Evolutionary conservation across 1,140 invertebrate genomes (phyloP), one percentile per base, ranked within the genome.

Genomic region (Zaprionus davidi): DNA sequence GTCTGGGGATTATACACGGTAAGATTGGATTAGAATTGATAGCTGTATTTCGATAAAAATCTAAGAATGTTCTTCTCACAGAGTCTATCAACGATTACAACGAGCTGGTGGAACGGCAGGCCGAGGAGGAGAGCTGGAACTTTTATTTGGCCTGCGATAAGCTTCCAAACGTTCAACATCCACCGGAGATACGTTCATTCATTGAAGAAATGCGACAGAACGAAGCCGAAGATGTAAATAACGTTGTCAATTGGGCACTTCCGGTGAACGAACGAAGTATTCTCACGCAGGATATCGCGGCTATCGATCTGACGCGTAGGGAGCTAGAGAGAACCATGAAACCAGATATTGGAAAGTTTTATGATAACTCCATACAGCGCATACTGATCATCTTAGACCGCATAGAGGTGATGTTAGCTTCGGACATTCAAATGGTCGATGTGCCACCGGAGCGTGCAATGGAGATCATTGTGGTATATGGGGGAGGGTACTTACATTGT

Each of bases 141-240:
- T 59, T 49, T 6, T 92, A 83, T 68, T 1, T 90, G 20, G 57
- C 56, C 22, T 92, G 91, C 26, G 84, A 88, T 56, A 82, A 84
- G 1, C 26, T 90, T 20, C 87, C 91, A 2, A 17, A 0, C 60
- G 69, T n/a, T 68, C 85, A 4, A 28, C 6, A 49, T 24, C 91
- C 91, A 5, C n/a, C 71, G 0, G 82, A 91, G 1, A 65, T 92
- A 2, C 78, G 91, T 1, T 3, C 15, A 0, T 91, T 83, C 41
- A 4, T 92, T 1, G 31, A 12, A 1, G 72, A 81, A 51, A 38
- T 86, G n/a, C 59, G 51, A 0, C 24, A 70, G 22, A 53, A 71
- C 13, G 87, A 86, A 74, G 5, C 22, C 5, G 0, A 13, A 9
- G 41, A 68, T 22, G 31, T 34, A 1, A 7, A 56, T 0, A 13